Conservation (phyloP, 2,888 invertebrate genomes). For the Mesoligia furuncula region DNA sequence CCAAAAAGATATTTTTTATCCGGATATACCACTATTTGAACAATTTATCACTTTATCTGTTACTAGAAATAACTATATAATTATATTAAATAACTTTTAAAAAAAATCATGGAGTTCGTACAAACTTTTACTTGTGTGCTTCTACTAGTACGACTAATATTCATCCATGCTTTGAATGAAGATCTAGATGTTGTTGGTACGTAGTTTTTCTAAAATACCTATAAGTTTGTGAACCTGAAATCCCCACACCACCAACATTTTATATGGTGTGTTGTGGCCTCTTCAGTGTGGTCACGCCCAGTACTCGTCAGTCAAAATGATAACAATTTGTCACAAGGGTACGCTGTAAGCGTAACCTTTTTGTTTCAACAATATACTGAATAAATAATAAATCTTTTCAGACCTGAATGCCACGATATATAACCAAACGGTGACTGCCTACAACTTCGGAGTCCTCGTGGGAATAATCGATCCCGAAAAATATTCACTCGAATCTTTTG, state of each 20-base stretch:
- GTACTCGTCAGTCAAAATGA: conserved; percentile 44
- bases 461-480: conserved; percentile 82
- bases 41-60: not conserved
- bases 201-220: not conserved
- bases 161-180: not conserved
- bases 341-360: not conserved
- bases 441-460: conserved; percentile 74
- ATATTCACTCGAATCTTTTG: conserved; percentile 77
- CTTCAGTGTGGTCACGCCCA: conserved; percentile 30
- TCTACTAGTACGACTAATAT: not conserved
- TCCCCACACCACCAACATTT: not conserved
- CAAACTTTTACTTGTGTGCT: not conserved
- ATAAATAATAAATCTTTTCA: conserved; percentile 62
- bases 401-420: conserved; percentile 58
- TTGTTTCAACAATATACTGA: not conserved
- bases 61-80: not conserved
- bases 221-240: not conserved
- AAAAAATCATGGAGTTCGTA: conserved; percentile 5
- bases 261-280: not conserved
- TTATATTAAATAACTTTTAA: no score
- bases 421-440: conserved; percentile 69
- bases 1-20: not conserved
- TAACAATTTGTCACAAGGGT: conserved; percentile 16
- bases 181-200: conserved; percentile 19
- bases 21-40: not conserved